Conservation (phyloP, 2,113 vertebrate species). For the Phocoena phocoena region DNA sequence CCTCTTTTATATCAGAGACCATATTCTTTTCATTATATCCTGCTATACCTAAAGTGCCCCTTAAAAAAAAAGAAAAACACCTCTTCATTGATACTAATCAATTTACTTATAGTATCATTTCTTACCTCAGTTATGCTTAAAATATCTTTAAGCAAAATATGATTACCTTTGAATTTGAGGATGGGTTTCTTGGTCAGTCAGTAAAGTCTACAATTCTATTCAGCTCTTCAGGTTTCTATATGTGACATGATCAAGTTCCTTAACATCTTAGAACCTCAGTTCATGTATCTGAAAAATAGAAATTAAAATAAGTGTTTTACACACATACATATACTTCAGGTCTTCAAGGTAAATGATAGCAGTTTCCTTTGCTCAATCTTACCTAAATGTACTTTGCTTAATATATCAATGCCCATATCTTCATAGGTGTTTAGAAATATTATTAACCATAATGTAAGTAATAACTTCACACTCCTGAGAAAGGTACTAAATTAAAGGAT, state of each 20-base stretch:
- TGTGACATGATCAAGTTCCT: not conserved
- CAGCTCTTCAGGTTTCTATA: not conserved
- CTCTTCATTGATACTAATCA: not conserved
- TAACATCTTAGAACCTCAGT: not conserved
- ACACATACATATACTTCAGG: not conserved
- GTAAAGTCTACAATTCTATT: not conserved
- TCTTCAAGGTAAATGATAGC: not conserved
- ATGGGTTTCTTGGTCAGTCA: not conserved
- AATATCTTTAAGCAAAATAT: not conserved
- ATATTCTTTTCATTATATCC: not conserved
- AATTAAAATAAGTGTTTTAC: not conserved
- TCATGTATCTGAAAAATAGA: not conserved
- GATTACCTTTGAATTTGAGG: not conserved
- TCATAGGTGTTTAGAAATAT: not conserved
- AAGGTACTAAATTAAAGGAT: slow-evolving; percentile 52
- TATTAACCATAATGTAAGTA: slow-evolving; percentile 45
- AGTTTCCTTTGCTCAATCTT: not conserved
- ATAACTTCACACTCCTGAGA: slow-evolving; percentile 14
- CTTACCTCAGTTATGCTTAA: not conserved
- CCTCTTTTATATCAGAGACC: not conserved
- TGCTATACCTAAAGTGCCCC: not conserved
- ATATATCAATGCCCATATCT: not conserved
- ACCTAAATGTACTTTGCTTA: not conserved
- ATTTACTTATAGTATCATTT: not conserved
- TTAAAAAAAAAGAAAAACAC: not conserved